These are phyloP conservation scores for Sphyrna mokarran DNA, from an alignment of 2,113 vertebrate genomes.

Conservation along the genomic window DNA sequence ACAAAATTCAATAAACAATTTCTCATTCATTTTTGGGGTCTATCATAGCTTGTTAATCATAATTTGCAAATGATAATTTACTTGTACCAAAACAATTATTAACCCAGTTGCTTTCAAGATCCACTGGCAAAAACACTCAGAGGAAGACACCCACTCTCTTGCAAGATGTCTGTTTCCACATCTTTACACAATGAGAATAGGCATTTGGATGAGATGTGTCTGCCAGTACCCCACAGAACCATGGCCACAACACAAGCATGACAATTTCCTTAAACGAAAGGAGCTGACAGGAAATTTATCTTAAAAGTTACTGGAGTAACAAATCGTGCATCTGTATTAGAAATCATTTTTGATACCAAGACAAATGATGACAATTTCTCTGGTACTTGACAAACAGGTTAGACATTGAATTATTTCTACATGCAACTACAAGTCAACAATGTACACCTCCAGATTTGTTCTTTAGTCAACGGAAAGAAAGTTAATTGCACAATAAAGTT, in stretches of 20 bases:
- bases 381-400: neutral
- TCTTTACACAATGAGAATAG: neutral
- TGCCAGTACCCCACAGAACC: neutral
- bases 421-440: neutral
- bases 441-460: neutral
- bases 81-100: neutral
- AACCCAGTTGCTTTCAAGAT: neutral
- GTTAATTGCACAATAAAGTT: neutral
- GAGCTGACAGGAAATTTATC: neutral
- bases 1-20: neutral
- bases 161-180: neutral
- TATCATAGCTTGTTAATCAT: neutral
- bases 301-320: neutral
- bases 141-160: neutral
- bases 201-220: neutral
- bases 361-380: neutral
- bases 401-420: neutral
- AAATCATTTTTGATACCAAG: neutral
- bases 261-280: neutral
- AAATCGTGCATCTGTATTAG: neutral
- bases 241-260: neutral
- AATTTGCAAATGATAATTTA: neutral
- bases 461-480: neutral
- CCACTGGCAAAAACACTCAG: neutral
- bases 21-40: neutral